Conservation (phyloP, 2,797 vertebrate species). For the Mareca penelope region DNA sequence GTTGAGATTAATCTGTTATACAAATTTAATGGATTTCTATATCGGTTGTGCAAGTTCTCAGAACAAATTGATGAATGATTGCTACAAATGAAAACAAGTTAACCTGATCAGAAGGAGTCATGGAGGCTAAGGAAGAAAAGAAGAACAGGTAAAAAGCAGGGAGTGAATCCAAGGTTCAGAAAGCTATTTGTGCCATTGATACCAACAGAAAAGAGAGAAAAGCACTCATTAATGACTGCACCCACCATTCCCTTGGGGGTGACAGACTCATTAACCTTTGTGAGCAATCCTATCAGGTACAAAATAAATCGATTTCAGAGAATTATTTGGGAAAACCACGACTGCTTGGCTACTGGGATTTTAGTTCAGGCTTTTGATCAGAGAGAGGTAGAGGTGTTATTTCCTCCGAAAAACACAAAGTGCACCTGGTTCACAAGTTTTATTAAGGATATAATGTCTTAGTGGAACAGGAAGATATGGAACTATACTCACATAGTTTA, state of each 20-base stretch:
- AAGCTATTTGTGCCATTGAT: not conserved
- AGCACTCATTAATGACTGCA: not conserved
- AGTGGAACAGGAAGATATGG: not conserved
- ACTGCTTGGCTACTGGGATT: not conserved
- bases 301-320: not conserved
- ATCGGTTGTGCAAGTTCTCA: not conserved
- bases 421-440: not conserved
- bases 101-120: not conserved
- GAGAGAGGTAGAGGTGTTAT: not conserved
- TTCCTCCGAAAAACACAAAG: not conserved
- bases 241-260: not conserved
- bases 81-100: conserved; percentile 2
- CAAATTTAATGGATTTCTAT: conserved; percentile 30
- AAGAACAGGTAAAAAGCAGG: not conserved
- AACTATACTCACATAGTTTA: not conserved
- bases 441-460: not conserved
- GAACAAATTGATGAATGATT: conserved; percentile 9
- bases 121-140: not conserved
- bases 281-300: not conserved
- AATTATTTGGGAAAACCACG: not conserved
- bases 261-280: not conserved
- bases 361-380: not conserved
- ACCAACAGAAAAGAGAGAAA: not conserved
- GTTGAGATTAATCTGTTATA: conserved; percentile 33
- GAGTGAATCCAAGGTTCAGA: not conserved